phyloP scores from a whole-genome alignment of 2,113 vertebrate species.

The Ammodytes dubius region DNA sequence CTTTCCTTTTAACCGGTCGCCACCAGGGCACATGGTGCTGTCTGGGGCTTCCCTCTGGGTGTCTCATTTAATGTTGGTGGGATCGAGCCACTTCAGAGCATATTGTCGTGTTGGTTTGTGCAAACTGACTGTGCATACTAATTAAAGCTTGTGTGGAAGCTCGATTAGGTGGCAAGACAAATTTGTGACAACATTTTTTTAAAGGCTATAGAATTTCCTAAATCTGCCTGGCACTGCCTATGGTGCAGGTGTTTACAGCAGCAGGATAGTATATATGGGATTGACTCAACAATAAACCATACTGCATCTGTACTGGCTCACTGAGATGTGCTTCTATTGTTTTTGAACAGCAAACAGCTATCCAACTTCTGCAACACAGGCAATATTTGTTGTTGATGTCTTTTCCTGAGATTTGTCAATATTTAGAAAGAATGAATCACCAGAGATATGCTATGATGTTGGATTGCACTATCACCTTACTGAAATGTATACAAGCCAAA shows the following conservation, averaged over 20 bases:
- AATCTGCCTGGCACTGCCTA: not conserved
- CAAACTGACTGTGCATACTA: conserved; percentile 27
- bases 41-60: not conserved
- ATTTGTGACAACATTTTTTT: too few species aligned
- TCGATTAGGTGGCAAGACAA: too few species aligned
- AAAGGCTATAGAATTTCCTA: not conserved
- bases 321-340: not conserved
- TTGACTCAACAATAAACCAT: not conserved
- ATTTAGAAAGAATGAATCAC: not conserved
- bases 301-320: not conserved
- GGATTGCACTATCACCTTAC: not conserved
- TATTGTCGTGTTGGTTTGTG: conserved; percentile 11
- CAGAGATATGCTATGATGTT: not conserved
- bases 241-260: not conserved
- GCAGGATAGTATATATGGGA: not conserved
- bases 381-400: not conserved
- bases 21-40: not conserved
- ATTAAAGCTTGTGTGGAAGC: not conserved
- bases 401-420: not conserved
- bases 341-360: not conserved
- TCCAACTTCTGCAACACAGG: not conserved
- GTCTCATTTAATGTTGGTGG: not conserved
- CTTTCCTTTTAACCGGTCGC: not conserved
- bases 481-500: not conserved
- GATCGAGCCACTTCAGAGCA: conserved; percentile 23